Conservation (phyloP, 2,113 vertebrate species). For the Coturnix japonica region DNA sequence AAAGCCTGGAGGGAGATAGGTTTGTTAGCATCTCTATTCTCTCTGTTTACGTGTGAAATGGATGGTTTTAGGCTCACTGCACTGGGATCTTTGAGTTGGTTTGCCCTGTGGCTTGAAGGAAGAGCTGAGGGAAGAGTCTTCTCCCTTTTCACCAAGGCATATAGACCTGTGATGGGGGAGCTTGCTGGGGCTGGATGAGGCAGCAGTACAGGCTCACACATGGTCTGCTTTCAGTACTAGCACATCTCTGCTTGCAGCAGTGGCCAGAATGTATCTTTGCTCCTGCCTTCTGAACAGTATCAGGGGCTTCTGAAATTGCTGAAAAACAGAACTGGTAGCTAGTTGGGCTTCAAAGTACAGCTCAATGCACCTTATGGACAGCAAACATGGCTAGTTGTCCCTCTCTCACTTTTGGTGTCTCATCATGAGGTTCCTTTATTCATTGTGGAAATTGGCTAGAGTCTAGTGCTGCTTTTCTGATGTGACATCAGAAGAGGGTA, state of each 20-base stretch:
- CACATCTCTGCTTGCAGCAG: background rate
- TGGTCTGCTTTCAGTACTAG: background rate
- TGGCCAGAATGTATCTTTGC: background rate
- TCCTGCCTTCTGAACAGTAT: background rate
- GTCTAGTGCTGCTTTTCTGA: background rate
- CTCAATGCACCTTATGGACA: fast-evolving
- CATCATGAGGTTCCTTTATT: background rate
- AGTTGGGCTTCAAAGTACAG: background rate
- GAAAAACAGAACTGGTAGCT: background rate
- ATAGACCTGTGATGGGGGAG: background rate
- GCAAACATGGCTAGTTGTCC: background rate
- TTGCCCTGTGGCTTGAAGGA: background rate
- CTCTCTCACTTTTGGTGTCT: background rate
- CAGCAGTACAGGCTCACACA: background rate
- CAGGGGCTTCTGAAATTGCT: background rate
- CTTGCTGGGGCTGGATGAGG: background rate
- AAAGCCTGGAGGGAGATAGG: slow-evolving; percentile 35
- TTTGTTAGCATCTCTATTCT: slow-evolving; percentile 42
- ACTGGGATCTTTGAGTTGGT: background rate
- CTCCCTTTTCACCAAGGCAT: background rate
- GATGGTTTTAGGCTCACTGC: slow-evolving; percentile 28
- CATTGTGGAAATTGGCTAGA: background rate
- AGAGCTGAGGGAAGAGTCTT: background rate
- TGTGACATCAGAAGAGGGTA: too few species aligned
- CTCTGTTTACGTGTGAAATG: slow-evolving; percentile 20